Conservation (phyloP, 2,113 vertebrate genomes). For the Xiphophorus couchianus region DNA sequence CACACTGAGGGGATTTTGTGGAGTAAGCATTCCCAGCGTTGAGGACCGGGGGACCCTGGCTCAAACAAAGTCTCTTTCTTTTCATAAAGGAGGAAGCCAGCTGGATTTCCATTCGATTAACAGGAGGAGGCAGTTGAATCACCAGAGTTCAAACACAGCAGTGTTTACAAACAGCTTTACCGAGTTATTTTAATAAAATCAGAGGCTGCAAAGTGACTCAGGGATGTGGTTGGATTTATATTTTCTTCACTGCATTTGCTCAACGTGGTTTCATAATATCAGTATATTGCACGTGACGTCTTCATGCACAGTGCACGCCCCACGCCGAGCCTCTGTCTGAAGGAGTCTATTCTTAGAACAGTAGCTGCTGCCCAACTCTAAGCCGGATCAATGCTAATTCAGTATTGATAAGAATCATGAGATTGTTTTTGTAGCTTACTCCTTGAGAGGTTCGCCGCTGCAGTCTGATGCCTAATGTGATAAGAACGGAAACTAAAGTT, state of each 20-base stretch:
- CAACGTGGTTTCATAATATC: background rate
- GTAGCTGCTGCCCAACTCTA: constrained; percentile 23
- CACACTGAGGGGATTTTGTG: constrained; percentile 39
- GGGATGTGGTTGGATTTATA: background rate
- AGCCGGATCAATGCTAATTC: constrained; percentile 75
- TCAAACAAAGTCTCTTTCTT: background rate
- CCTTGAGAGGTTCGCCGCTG: constrained; percentile 18
- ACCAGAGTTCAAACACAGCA: background rate
- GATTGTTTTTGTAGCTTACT: constrained; percentile 34
- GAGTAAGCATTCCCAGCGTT: constrained; percentile 60
- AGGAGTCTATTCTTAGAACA: constrained; percentile 45
- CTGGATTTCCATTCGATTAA: constrained; percentile 34
- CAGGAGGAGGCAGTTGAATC: constrained; percentile 25
- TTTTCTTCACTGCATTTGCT: background rate
- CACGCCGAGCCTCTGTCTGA: background rate
- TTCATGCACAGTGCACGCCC: background rate
- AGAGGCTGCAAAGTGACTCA: background rate
- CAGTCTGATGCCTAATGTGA: constrained; percentile 33
- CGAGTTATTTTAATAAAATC: background rate
- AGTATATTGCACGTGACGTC: background rate
- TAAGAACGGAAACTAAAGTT: background rate
- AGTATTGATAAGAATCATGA: constrained; percentile 72
- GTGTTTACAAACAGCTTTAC: constrained; percentile 3
- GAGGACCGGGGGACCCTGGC: constrained; percentile 3
- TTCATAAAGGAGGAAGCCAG: constrained; percentile 46